phyloP scores from a whole-genome alignment of 2,888 invertebrate genomes.

The Ophion ventricosus region DNA sequence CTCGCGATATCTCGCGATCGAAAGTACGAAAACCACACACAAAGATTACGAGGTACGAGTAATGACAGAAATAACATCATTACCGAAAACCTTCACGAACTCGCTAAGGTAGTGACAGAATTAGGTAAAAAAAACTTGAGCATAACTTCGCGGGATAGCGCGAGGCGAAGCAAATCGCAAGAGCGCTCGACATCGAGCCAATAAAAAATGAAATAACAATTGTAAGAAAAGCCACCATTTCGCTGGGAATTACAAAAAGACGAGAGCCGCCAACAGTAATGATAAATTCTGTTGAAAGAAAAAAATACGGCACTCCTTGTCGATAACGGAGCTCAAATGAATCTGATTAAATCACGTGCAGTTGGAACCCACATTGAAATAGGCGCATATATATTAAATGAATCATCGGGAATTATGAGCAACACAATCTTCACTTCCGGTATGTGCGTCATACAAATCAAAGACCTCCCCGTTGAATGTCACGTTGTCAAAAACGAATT shows the following conservation, averaged over 20 bases:
- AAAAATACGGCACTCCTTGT: background rate
- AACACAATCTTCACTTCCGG: conserved; percentile 11
- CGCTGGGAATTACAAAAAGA: conserved; percentile 1
- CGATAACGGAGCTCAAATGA: conserved; percentile 37
- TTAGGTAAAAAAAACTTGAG: conserved; percentile 7
- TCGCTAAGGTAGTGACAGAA: background rate
- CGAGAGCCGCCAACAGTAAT: conserved; percentile 28
- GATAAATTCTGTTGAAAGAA: background rate
- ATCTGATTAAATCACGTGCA: conserved; percentile 12
- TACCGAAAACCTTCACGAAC: background rate
- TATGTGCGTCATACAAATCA: background rate
- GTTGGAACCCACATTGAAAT: background rate
- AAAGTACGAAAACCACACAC: background rate
- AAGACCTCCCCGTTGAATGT: conserved; percentile 14
- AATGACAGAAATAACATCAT: background rate
- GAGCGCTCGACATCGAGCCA: background rate
- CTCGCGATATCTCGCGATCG: background rate
- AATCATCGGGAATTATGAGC: conserved; percentile 3
- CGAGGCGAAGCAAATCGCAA: conserved; percentile 15
- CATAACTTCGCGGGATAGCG: conserved; percentile 25
- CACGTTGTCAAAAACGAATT: conserved; percentile 17
- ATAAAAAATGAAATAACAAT: background rate
- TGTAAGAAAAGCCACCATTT: conserved; percentile 1
- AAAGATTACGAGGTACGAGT: background rate
- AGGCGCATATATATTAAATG: conserved; percentile 10